Base-by-base conservation (phyloP, 2,888 invertebrate genomes). In the Stramonita haemastoma region DNA sequence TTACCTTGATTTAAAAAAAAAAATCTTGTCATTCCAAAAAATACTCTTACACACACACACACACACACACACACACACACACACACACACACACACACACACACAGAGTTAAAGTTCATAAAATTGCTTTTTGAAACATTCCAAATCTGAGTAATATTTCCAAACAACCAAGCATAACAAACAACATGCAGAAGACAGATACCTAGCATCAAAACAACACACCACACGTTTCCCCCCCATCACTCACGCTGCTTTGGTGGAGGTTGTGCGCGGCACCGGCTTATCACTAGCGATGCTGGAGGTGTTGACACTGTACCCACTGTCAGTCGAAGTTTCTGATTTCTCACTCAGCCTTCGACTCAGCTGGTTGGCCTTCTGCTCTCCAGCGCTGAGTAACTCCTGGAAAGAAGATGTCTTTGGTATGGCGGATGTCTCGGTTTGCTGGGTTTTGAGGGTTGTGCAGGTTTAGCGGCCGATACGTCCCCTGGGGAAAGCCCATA, bases 271-370 rank as follows among this genome's bases (percentile, higher is more conserved):
- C 11, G 57, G 85, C 29, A 26, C 15, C 56, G 56, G 85, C n/a
- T 73, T 73, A 13, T 73, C 73, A 29, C 73, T 26, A 73, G 73
- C 60, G 17, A 94, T 93, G 90, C 93, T 94, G 1, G 94, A 94
- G 66, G 89, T 91, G 34, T 93, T 92, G 17, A 93, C 93, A 91
- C 92, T 92, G 89, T 94, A 94, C 60, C 92, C 91, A 56, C 90
- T 90, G 56, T 87, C 91, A 56, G 46, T 66, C 26, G 92, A 92
- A 79, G 92, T 92, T 66, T 92, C 92, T 56, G 70, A 32, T 79
- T 86, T 29, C 32, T 87, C 84, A 46, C 89, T 87, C 57, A 87
- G 70, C 19, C 89, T 46, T 19, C 87, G 81, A 79, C 90, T 90
- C 22, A 90, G 81, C 87, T 89, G 83, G 56, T 87, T 86, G 29